Evolutionary conservation across 2,797 vertebrate species (phyloP).

Genomic region (Syngnathus acus): DNA sequence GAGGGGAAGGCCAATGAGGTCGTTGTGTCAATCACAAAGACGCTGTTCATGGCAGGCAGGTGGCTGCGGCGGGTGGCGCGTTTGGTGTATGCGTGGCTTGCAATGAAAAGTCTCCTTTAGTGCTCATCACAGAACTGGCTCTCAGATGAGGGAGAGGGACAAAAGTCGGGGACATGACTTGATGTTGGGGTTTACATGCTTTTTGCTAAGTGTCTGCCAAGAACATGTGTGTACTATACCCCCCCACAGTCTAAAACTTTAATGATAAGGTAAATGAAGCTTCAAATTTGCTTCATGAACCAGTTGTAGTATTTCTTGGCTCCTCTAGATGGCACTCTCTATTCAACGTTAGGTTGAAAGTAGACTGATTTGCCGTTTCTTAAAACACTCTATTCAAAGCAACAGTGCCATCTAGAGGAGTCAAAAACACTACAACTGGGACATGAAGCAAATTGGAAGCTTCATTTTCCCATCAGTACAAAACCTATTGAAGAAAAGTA

Average conservation of each 20-base stretch:
- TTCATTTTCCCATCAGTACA: too few species aligned
- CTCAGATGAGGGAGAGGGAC: constrained; percentile 33
- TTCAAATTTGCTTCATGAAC: too few species aligned
- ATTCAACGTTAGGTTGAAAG: too few species aligned
- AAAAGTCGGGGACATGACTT: constrained; percentile 13
- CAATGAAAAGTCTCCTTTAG: constrained; percentile 57
- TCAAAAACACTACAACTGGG: too few species aligned
- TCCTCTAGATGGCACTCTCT: too few species aligned
- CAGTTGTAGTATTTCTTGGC: too few species aligned
- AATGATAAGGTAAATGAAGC: too few species aligned
- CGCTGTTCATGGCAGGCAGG: constrained; percentile 66
- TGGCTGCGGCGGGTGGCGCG: constrained; percentile 46
- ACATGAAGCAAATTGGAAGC: too few species aligned
- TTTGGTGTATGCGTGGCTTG: constrained; percentile 37
- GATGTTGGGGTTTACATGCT: not conserved
- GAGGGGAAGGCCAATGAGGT: constrained; percentile 59
- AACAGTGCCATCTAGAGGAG: too few species aligned
- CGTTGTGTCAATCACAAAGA: constrained; percentile 63
- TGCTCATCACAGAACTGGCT: constrained; percentile 55
- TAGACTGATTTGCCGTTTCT: too few species aligned
- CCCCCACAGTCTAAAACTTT: not conserved
- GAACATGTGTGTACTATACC: not conserved
- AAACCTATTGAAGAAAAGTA: too few species aligned
- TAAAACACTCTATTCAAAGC: too few species aligned
- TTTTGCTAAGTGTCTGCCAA: not conserved